Evolutionary conservation across 2,113 vertebrate genomes (phyloP).

Genomic region (Arenaria interpres): DNA sequence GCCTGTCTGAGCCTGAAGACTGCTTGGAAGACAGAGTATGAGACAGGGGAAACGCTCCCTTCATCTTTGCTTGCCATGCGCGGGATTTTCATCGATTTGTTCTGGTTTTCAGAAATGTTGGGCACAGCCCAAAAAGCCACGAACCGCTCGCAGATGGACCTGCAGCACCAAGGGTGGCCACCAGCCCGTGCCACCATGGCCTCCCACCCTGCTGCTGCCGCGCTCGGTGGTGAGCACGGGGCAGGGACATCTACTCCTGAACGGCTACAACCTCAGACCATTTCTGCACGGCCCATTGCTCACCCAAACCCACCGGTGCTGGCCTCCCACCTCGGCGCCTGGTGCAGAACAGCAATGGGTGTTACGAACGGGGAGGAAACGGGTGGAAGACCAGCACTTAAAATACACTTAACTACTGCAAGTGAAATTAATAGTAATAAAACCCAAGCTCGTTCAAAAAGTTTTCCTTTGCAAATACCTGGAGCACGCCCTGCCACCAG

Average conservation of each 20-base stretch:
- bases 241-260: neutral
- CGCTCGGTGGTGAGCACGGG: accelerated
- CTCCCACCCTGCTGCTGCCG: neutral
- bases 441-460: neutral
- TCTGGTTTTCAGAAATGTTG: neutral
- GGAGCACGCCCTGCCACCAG: neutral
- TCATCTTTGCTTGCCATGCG: accelerated
- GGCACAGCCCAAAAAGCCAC: neutral
- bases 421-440: neutral
- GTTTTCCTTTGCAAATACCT: neutral
- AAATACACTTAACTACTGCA: neutral
- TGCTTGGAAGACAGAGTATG: neutral
- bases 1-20: neutral
- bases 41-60: neutral
- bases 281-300: neutral
- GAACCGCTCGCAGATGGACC: accelerated
- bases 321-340: neutral
- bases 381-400: neutral
- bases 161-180: neutral
- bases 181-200: accelerated
- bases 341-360: neutral
- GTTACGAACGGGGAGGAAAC: neutral
- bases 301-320: neutral
- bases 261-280: neutral
- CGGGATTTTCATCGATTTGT: accelerated